Percentiles rank a stretch among this genome's conserved stretches.
These are phyloP conservation scores for Tanypteryx hageni DNA, from an alignment of 2,888 invertebrate genomes.

Conservation along the genomic window DNA sequence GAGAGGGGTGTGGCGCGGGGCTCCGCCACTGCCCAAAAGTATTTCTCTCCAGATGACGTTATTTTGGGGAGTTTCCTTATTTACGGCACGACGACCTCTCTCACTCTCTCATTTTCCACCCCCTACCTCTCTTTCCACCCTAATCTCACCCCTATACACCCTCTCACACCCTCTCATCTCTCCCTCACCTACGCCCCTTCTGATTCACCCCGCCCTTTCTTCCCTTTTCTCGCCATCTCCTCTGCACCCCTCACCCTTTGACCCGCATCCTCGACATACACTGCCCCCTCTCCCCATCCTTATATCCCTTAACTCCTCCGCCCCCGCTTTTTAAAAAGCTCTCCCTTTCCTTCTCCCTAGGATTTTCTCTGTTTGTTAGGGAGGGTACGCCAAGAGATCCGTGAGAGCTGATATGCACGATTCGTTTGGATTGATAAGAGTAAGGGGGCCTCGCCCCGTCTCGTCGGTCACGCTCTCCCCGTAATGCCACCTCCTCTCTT, in stretches of 20 bases:
- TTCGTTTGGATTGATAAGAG: slow-evolving; percentile 59
- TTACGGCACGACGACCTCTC: not conserved
- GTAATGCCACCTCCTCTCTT: not conserved
- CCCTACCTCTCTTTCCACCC: not conserved
- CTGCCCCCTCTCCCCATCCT: not conserved
- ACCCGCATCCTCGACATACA: not conserved
- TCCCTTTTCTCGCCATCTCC: not conserved
- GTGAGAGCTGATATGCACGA: slow-evolving; percentile 46
- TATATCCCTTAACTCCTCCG: not conserved
- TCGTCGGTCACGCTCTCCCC: slow-evolving; percentile 32
- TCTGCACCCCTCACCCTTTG: not conserved
- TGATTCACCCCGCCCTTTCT: not conserved
- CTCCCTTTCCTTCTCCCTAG: slow-evolving; percentile 19
- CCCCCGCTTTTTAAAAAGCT: not conserved
- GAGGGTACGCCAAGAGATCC: slow-evolving; percentile 3
- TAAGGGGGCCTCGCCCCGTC: not conserved
- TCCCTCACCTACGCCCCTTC: not conserved
- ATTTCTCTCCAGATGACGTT: not conserved
- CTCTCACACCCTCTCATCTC: not conserved
- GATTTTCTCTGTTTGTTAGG: not conserved
- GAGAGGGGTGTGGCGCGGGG: not conserved
- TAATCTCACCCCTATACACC: not conserved
- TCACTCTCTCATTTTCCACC: not conserved
- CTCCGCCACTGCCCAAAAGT: not conserved
- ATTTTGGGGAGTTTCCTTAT: not conserved